These are phyloP conservation scores for Calephelis nemesis DNA, from an alignment of 1,140 invertebrate species.

Conservation along the genomic window DNA sequence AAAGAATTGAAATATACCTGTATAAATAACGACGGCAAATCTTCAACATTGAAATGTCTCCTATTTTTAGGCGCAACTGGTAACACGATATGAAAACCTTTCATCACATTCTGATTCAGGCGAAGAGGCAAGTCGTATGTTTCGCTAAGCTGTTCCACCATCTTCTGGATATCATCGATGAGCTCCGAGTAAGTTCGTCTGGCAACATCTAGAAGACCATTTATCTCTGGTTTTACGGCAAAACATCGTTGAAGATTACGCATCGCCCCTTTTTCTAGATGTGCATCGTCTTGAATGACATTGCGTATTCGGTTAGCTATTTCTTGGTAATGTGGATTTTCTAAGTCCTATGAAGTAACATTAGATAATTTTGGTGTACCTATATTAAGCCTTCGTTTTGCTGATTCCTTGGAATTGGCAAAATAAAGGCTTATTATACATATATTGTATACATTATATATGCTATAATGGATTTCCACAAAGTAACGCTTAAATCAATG, in stretches of 20 bases:
- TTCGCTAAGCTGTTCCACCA: conserved; percentile 82
- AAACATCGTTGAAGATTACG: conserved; percentile 90
- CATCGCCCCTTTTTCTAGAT: conserved; percentile 82
- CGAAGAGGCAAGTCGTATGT: conserved; percentile 84
- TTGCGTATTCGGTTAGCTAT: conserved; percentile 83
- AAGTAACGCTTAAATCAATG: too few relatives aligned
- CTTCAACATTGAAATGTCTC: conserved; percentile 72
- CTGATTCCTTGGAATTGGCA: too few relatives aligned
- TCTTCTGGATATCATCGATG: conserved; percentile 86
- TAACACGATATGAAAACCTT: conserved; percentile 89
- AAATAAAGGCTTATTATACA: too few relatives aligned
- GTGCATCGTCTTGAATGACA: conserved; percentile 87
- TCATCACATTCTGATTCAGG: conserved; percentile 82
- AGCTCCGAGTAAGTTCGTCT: conserved; percentile 88
- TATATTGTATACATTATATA: too few relatives aligned
- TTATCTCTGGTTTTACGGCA: conserved; percentile 88
- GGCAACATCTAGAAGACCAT: conserved; percentile 88
- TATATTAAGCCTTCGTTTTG: too few relatives aligned
- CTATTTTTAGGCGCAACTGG: conserved; percentile 68
- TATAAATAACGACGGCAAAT: conserved; percentile 84
- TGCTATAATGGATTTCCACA: too few relatives aligned
- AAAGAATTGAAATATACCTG: conserved; percentile 71
- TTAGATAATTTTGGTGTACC: too few relatives aligned
- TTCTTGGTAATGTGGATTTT: conserved; percentile 69
- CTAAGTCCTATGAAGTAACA: conserved; percentile 50